These are phyloP conservation scores for Trichacis sp. DNA, from an alignment of 2,888 invertebrate species.

Conservation along the genomic window DNA sequence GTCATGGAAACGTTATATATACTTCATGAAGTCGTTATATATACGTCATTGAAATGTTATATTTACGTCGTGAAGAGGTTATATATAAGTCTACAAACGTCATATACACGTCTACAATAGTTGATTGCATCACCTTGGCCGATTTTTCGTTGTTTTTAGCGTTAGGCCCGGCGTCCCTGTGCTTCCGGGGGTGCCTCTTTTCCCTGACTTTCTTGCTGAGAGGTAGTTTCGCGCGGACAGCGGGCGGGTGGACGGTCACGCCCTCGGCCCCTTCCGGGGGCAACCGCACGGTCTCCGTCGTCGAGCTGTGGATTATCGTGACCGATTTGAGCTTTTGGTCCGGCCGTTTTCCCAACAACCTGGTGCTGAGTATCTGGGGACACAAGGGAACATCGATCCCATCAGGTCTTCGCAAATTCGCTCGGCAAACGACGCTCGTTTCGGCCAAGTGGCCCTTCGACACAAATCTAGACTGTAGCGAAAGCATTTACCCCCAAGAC, in stretches of 20 bases:
- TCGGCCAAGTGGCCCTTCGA: slow-evolving; percentile 31
- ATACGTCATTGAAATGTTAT: no score
- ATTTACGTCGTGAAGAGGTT: no score
- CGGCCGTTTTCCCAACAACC: slow-evolving; percentile 82
- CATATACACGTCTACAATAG: neutral
- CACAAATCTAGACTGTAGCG: slow-evolving; percentile 34
- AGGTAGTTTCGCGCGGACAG: slow-evolving; percentile 87
- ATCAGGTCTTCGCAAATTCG: slow-evolving; percentile 14
- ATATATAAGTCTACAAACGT: neutral
- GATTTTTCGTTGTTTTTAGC: slow-evolving; percentile 64
- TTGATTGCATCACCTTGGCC: slow-evolving; percentile 65
- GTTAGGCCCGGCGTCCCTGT: slow-evolving; percentile 69
- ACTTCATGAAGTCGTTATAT: no score
- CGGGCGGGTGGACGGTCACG: slow-evolving; percentile 84
- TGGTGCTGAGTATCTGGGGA: slow-evolving; percentile 81
- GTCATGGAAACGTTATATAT: no score
- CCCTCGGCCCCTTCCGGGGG: slow-evolving; percentile 80
- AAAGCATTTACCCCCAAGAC: slow-evolving; percentile 31
- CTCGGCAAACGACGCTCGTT: slow-evolving; percentile 18
- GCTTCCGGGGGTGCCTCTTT: slow-evolving; percentile 73
- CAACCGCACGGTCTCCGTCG: slow-evolving; percentile 87
- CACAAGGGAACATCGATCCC: slow-evolving; percentile 28
- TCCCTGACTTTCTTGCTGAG: slow-evolving; percentile 86
- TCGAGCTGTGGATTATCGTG: slow-evolving; percentile 90
- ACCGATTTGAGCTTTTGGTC: slow-evolving; percentile 87